Base-by-base conservation (phyloP, 1,140 invertebrate species). In the Penaeus japonicus region DNA sequence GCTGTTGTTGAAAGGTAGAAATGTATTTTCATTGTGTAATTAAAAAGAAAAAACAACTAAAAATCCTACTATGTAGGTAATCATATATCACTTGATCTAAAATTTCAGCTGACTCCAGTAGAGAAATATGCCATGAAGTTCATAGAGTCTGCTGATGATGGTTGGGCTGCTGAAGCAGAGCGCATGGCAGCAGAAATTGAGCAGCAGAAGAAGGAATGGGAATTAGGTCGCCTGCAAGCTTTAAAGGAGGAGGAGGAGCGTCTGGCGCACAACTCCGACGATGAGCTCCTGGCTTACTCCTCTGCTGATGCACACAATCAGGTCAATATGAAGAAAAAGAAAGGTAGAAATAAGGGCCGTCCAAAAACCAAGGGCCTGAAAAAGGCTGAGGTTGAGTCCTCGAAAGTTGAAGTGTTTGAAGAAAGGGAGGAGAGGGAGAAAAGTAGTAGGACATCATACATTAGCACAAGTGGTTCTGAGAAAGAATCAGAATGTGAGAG, bases 91-190 rank as follows among this genome's bases (percentile, higher is more conserved):
- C 39, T 84, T 79, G 70, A 32, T 55, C 32, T 70, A 80, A 78
- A 10, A 18, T 55, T 77, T 92, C 93, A 99, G 97, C 92, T 99
- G 39, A 96, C 96, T 39, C 96, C 97, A 0, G 95, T 99, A 82
- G 98, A 99, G 93, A 94, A 96, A 80, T 99, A 98, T 93, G 98
- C 98, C 27, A 96, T 99, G 94, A 94, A 95, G 30, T 96, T 98
- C 91, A 95, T 99, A 87, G 98, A 99, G 93, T 95, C 95, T 82
- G 95, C 95, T 20, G 97, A 98, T 92, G 96, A 97, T 24, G 96
- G 96, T 5, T 96, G 96, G 92, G 95, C 95, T 39, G 95, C 96
- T 2, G 97, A 98, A 91, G 96, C 97, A 90, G 91, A 97, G 20
- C 96, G 96, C 32, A 96, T 96, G 18, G 97, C 97, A 17, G 96